Conservation (phyloP, 1,140 invertebrate species). For the Drosophila kanapiae region DNA sequence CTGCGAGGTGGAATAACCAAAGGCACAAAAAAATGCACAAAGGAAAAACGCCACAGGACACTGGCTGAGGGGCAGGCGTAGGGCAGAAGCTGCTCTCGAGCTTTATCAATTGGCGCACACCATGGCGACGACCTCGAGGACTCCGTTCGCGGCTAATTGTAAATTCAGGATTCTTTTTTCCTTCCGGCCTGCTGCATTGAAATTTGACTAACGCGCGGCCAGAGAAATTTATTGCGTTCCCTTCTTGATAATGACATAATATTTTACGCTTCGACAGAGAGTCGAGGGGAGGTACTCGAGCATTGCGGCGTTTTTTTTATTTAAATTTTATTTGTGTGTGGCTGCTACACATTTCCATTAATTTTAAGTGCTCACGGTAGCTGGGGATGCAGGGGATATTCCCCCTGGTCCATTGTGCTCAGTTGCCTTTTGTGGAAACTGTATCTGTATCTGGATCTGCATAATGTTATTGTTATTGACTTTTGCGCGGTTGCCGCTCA, state of each 20-base stretch:
- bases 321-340: conserved; percentile 70
- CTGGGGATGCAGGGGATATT: conserved; percentile 2
- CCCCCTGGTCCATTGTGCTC: conserved; percentile 51
- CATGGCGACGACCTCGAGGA: conserved; percentile 64
- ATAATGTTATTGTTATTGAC: conserved; percentile 82
- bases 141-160: conserved; percentile 70
- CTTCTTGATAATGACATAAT: conserved; percentile 82
- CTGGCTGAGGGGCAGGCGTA: conserved; percentile 22
- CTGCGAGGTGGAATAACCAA: conserved; percentile 56
- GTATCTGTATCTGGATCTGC: conserved; percentile 58
- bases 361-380: conserved; percentile 71
- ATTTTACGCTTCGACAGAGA: conserved; percentile 81
- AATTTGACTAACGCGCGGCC: conserved; percentile 71
- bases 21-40: conserved; percentile 32
- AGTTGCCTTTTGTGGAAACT: conserved; percentile 38
- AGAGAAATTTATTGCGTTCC: conserved; percentile 77
- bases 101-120: conserved; percentile 79
- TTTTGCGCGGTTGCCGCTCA: conserved; percentile 67
- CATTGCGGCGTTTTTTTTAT: conserved; percentile 59
- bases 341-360: conserved; percentile 79
- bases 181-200: conserved; percentile 58
- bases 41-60: conserved; percentile 65
- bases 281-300: conserved; percentile 41
- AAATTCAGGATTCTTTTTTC: conserved; percentile 74
- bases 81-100: conserved; percentile 43